phyloP scores from a whole-genome alignment of 2,113 vertebrate species.

The Neogobius melanostomus region DNA sequence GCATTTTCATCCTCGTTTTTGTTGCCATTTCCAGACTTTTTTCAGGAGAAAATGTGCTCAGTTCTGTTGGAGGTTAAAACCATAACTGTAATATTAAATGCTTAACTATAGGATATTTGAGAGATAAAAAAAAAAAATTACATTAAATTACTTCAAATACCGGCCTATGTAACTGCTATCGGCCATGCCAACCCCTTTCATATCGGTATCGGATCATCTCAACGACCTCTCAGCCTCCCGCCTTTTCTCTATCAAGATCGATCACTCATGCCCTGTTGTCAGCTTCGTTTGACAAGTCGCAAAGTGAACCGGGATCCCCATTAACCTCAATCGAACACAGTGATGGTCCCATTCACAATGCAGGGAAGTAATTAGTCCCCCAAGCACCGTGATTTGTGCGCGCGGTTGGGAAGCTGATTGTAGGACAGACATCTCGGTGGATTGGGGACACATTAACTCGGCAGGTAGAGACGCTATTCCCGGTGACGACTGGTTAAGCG shows the following conservation, averaged over 20 bases:
- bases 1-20: no score
- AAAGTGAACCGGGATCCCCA: slow-evolving; percentile 20
- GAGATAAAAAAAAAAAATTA: no score
- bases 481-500: slow-evolving; percentile 12
- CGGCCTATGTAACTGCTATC: no score
- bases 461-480: slow-evolving; percentile 45
- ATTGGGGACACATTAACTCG: slow-evolving; percentile 48
- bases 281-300: slow-evolving; percentile 14
- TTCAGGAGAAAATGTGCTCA: no score
- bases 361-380: slow-evolving; percentile 46
- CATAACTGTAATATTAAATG: no score
- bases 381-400: slow-evolving; percentile 28
- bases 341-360: slow-evolving; percentile 22
- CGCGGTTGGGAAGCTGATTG: slow-evolving; percentile 47
- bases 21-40: no score
- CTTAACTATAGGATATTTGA: no score
- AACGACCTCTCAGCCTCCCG: no score
- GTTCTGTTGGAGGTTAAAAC: no score
- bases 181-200: no score
- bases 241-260: slow-evolving; percentile 9
- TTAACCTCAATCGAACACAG: slow-evolving; percentile 52
- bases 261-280: slow-evolving; percentile 9
- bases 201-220: no score
- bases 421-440: slow-evolving; percentile 46
- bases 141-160: no score